Base-by-base conservation (phyloP, 2,888 invertebrate species). In the Trissolcus japonicus region DNA sequence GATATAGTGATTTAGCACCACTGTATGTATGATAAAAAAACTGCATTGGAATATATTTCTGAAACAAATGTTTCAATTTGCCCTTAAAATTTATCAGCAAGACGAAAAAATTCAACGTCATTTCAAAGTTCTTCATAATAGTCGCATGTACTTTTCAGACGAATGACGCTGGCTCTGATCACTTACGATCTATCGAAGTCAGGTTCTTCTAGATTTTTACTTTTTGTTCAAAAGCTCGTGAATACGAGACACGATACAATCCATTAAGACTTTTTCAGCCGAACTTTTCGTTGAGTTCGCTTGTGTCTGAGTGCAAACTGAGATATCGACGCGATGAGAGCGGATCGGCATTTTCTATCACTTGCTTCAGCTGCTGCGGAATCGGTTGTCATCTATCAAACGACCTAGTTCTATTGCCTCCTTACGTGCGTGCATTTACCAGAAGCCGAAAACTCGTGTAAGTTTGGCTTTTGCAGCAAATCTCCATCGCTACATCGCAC, bases 181-280 rank as follows among this genome's bases (percentile, higher is more conserved):
- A 55, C 78, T 75, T 61, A 50, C 55, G 56, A 35, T 60, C 59
- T 56, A 46, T 16, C 16, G 55, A 55, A 74, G 59, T 66, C 60
- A 62, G 61, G 50, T 67, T 79, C 80, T 78, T 80, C 80, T 80
- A 48, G 71, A 46, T 72, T 69, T 73, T 46, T 60, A 50, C 66
- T 71, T 61, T 78, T 77, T 77, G 69, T 73, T 76, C 65, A 79
- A 81, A 82, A 82, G 73, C 71, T 74, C 76, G 80, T 80, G 82
- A 83, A 83, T 83, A 82, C 81, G 82, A 69, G 79, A 73, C 80
- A 81, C 82, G 82, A 83, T 82, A 84, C 83, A 82, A 87, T 87
- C 88, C 87, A 87, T 88, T 87, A 87, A 85, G 86, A 85, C 84
- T 87, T 85, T 84, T 83, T 84, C 75, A 76, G 79, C 79, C 80